Base-by-base conservation (phyloP, 2,113 vertebrate species). In the Cinclus cinclus region DNA sequence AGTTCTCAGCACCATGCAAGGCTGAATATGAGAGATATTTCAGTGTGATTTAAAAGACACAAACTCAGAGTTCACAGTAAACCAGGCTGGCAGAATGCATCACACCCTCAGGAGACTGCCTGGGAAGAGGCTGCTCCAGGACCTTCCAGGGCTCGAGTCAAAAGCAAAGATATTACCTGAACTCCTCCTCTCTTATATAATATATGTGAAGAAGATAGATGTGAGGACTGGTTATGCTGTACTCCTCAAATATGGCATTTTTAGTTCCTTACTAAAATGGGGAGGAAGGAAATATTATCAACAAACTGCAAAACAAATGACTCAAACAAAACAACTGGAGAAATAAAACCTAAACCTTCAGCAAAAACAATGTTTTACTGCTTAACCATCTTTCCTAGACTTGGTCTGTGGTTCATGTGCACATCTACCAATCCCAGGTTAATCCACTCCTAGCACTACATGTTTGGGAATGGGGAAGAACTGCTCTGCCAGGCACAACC, bases 71-170 rank as follows among this genome's bases (percentile, higher is more conserved):
- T 6, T 17, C 46, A 20, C 25, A 41, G 87, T 8, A 67, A 87
- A 39, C 22, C 47, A 39, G 22, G n/a, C 14, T 33, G 46, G 27
- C 31, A 83, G 30, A 35, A 50, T 9, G 22, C 20, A 58, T 41
- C 58, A 82, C 27, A 79, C 33, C 17, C 19, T 3, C 30, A 25
- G 0, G 1, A 44, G 1, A 21, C 28, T 53, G 7, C 56, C 27
- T 67, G 39, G 11, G 37, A 91, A 60, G 33, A 49, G 35, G 47
- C 17, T 58, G 42, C 49, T 89, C 12, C 15, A 4, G 19, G 37
- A 35, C 25, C 31, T 64, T 56, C 13, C 31, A 53, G 23, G 42
- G 30, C n/a, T 19, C 10, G 4, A 53, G 31, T 37, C 49, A 7
- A 39, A 5, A 91, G 33, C 19, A 75, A 12, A 30, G 28, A 23